These are phyloP conservation scores for Channa maculata DNA, from an alignment of 2,113 vertebrate genomes.

Conservation along the genomic window DNA sequence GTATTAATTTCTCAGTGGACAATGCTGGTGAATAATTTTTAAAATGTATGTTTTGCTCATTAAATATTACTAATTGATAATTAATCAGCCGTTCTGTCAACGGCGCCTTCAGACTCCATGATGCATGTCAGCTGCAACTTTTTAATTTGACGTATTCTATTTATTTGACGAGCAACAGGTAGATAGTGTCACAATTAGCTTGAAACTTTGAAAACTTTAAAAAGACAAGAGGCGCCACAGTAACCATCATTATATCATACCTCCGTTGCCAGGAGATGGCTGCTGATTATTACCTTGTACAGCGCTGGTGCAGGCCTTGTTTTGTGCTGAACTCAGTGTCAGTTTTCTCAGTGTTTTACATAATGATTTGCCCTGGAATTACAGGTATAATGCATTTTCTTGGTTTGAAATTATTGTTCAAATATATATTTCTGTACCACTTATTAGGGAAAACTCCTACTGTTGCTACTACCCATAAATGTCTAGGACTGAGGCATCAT, in stretches of 20 bases:
- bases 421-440: not conserved
- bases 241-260: not conserved
- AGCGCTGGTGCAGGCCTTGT: not conserved
- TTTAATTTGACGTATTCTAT: no score
- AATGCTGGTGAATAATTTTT: not conserved
- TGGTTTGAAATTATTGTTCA: no score
- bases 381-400: no score
- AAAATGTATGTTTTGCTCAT: slow-evolving; percentile 7
- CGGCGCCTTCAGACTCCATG: not conserved
- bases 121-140: no score
- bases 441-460: slow-evolving; percentile 2
- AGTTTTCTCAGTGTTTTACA: no score
- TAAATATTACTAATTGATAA: not conserved
- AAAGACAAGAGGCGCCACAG: not conserved
- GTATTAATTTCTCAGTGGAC: slow-evolving; percentile 10
- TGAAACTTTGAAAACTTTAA: no score
- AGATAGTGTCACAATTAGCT: no score
- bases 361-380: no score
- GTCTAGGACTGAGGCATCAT: not conserved
- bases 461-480: no score
- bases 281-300: no score
- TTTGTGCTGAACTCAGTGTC: not conserved
- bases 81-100: not conserved
- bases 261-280: no score
- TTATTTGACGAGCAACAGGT: no score